Base-by-base conservation (phyloP, 2,113 vertebrate species). In the Charina bottae region DNA sequence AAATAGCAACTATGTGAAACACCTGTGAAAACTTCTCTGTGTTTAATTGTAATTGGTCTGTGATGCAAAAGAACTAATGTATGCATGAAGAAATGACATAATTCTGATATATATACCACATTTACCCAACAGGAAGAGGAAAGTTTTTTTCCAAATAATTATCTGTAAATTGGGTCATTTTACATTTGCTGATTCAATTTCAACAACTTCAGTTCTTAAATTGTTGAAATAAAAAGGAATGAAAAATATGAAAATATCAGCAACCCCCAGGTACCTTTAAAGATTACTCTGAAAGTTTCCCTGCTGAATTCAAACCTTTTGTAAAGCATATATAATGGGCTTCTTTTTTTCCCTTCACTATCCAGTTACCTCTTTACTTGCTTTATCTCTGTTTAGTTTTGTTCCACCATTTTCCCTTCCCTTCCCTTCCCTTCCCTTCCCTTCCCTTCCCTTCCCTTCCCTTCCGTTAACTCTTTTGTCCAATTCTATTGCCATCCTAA, bases 51-150 rank as follows among this genome's bases (percentile, higher is more conserved):
- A 78, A 83, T 62, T 1, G 42, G 88, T 9, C 56, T 89, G 15
- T 92, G 91, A 83, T 78, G 85, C 83, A 92, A 87, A 89, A 3
- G 26, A 90, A 91, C 21, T 86, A 60, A 58, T 0, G 1, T 93
- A 95, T 90, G 94, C 91, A 92, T 95, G 90, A 94, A 95, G 93
- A 96, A 96, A 94, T 17, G 91, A 91, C 90, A 95, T 86, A 91
- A 46, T 94, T 58, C 93, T 85, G 94, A 95, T 86, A 92, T 93
- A 88, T 93, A 88, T 78, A 37, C 33, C 6, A 9, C 19, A 37
- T 37, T 6, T 37, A 37, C 6, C 33, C 68, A 78, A 78, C 15
- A 78, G 6, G 17, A 37, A 78, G 33, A 37, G n/a, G 13, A 72
- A 78, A 78, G 68, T 6, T 37, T 78, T 68, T 37, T 19, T 1